Conservation (phyloP, 2,888 invertebrate genomes). For the Oscheius sp. region DNA sequence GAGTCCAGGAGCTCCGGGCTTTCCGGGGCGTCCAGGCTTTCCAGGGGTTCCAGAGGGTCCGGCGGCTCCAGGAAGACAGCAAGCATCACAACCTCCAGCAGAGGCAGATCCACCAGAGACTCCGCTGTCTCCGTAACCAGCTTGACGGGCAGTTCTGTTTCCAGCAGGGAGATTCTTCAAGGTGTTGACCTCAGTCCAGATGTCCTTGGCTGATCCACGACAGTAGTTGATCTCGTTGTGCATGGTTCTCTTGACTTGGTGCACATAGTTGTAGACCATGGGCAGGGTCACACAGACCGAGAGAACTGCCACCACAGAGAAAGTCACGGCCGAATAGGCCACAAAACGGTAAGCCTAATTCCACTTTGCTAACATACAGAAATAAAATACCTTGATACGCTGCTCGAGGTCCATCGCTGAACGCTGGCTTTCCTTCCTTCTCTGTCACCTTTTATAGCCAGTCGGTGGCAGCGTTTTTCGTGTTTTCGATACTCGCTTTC, state of each 20-base stretch:
- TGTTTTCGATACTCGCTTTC: constrained; percentile 14
- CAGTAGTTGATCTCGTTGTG: constrained; percentile 67
- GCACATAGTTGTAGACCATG: constrained; percentile 26
- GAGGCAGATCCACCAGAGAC: constrained; percentile 36
- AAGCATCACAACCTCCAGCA: constrained; percentile 61
- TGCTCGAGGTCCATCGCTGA: constrained; percentile 24
- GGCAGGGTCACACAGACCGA: constrained; percentile 28
- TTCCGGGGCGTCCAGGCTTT: constrained; percentile 58
- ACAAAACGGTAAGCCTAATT: constrained; percentile 31
- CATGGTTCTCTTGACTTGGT: constrained; percentile 64
- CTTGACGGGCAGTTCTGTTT: constrained; percentile 35
- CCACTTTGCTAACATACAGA: not conserved
- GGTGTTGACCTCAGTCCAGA: constrained; percentile 30
- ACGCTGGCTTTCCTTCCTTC: not conserved
- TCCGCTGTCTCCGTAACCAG: constrained; percentile 31
- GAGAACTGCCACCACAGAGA: constrained; percentile 26
- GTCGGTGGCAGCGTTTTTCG: constrained; percentile 9
- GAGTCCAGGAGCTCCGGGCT: constrained; percentile 61
- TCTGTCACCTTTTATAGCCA: not conserved
- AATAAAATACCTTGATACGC: constrained; percentile 16
- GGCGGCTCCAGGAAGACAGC: constrained; percentile 60
- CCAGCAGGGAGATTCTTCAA: constrained; percentile 29
- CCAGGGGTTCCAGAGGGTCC: constrained; percentile 56
- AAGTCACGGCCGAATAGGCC: constrained; percentile 28
- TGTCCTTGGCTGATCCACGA: constrained; percentile 31